Evolutionary conservation across 2,888 invertebrate species (phyloP), one percentile per base, ranked within the genome.

Genomic region (Eupelmus urozonus): DNA sequence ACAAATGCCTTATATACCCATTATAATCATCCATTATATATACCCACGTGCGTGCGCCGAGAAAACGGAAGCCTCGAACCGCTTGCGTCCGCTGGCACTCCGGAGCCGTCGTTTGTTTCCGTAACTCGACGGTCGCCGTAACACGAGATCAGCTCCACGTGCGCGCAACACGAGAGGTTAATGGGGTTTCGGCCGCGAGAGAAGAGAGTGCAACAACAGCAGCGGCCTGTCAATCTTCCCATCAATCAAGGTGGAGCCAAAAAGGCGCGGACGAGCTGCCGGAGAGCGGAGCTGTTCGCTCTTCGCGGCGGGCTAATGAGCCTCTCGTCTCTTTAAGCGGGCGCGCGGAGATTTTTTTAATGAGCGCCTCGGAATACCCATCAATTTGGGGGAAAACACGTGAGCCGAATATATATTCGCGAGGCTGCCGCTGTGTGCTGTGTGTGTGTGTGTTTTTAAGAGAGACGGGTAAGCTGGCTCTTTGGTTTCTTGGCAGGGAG

Each of bases 161-260:
- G n/a, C 53, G 25, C 57, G 34, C 59, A 34, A 34, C 34, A 34
- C 3, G 34, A 62, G 45, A 77, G 23, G 45, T 74, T 51, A 72
- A 63, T 63, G 42, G 60, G 51, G 74, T 53, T 57, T 27, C n/a
- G 18, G 23, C 7, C 5, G 2, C 16, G 16, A 63, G 34, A 34
- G 34, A 34, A 34, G 34, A 34, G 16, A 45, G 45, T 9, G 7
- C 7, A 45, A 45, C 40, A 55, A 42, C 59, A 62, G 60, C 18
- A 51, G 42, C 51, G 51, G 16, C 42, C 72, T 66, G 75, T 79
- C 79, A 57, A 76, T 71, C 71, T 62, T 34, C 73, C n/a, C 76
- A 79, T 77, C 79, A 67, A 80, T 80, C 80, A 80, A 45, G 45
- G 13, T 20, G 70, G 42, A 18, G 29, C 49, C 34, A 34, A 34